Evolutionary conservation across 2,888 invertebrate species (phyloP).

Genomic region (Sinodicranocentrus sp.): DNA sequence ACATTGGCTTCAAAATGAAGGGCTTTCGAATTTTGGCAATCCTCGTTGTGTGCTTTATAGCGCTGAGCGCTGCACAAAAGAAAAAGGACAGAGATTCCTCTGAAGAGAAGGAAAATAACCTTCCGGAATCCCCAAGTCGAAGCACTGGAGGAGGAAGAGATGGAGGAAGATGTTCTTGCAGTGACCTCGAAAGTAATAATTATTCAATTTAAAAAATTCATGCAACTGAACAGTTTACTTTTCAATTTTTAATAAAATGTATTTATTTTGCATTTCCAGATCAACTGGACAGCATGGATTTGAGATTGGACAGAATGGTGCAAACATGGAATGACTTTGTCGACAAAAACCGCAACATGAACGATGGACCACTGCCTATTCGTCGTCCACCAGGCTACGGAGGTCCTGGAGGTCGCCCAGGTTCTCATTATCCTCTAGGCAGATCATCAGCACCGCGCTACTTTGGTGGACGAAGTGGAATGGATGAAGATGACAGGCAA

Average conservation of each 20-base stretch:
- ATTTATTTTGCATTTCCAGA: conserved; percentile 1
- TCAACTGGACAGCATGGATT: conserved; percentile 43
- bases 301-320: conserved; percentile 44
- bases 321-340: conserved; percentile 56
- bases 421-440: background rate
- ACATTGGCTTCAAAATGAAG: background rate
- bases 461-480: background rate
- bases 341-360: conserved; percentile 32
- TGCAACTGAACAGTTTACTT: no score
- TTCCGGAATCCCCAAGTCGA: background rate
- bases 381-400: background rate
- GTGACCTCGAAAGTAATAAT: conserved; percentile 7
- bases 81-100: background rate
- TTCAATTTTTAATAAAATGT: no score
- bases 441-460: background rate
- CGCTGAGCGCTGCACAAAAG: background rate
- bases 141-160: background rate
- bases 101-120: background rate
- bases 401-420: background rate
- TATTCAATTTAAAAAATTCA: no score
- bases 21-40: conserved; percentile 2
- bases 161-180: conserved; percentile 15
- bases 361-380: background rate
- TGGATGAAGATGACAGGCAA: conserved; percentile 7
- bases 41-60: background rate